A percentile compares a stretch with the other conserved stretches of the same genome.
These are phyloP conservation scores for Alsophila aescularia DNA, from an alignment of 2,888 invertebrate species.

Conservation along the genomic window DNA sequence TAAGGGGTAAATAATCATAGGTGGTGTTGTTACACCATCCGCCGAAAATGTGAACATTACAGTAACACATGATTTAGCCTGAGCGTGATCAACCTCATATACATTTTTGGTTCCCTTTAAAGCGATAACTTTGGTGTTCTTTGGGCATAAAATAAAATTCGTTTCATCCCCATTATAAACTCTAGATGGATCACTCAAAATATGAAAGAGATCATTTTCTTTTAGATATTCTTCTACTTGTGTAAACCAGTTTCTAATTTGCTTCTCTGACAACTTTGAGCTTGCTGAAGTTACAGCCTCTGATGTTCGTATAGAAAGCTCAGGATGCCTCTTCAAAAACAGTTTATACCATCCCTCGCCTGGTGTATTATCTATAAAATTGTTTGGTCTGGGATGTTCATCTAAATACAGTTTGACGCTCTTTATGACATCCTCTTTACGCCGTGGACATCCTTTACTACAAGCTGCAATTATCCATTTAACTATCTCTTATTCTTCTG, in stretches of 20 bases:
- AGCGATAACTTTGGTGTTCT: constrained; percentile 31
- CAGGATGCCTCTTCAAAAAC: constrained; percentile 12
- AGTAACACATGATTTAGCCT: constrained; percentile 25
- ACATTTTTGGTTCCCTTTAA: constrained; percentile 24
- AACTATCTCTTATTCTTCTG: constrained; percentile 35
- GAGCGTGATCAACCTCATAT: constrained; percentile 28
- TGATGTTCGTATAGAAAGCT: constrained; percentile 32
- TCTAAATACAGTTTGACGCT: background rate
- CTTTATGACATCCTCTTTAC: constrained; percentile 29
- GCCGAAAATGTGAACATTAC: too few species aligned
- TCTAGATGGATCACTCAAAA: constrained; percentile 36
- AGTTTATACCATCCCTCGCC: background rate
- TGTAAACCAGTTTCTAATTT: constrained; percentile 39
- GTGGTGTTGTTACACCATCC: constrained; percentile 30
- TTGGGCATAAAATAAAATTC: constrained; percentile 39
- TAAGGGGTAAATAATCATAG: too few species aligned
- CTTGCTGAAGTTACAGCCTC: constrained; percentile 40
- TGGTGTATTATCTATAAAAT: background rate
- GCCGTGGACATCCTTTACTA: constrained; percentile 36
- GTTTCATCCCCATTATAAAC: constrained; percentile 40
- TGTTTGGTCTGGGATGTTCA: background rate
- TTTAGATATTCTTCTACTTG: constrained; percentile 37
- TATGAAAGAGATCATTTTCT: constrained; percentile 36
- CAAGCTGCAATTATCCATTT: constrained; percentile 33
- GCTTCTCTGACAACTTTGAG: constrained; percentile 34